Evolutionary conservation across 1,140 invertebrate genomes (phyloP).

Genomic region (Pseudachorutes palmiensis): DNA sequence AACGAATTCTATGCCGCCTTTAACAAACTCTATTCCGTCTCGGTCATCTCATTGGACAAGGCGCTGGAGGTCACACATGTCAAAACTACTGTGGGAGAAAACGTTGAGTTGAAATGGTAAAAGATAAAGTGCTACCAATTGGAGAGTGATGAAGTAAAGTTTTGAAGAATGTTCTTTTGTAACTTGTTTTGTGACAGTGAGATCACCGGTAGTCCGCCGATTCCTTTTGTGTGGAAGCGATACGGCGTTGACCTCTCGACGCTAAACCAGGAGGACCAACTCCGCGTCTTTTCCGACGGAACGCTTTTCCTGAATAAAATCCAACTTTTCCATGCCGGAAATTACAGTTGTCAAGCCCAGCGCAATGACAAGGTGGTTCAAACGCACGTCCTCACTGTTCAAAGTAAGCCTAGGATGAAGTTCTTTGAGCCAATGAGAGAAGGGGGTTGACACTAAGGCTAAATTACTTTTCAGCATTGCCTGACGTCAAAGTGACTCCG

Average conservation of each 20-base stretch:
- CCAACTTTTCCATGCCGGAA: conserved; percentile 66
- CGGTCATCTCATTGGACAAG: conserved; percentile 63
- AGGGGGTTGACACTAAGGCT: background rate
- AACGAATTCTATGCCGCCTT: conserved; percentile 70
- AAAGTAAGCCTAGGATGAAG: conserved; percentile 54
- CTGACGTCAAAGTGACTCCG: conserved; percentile 60
- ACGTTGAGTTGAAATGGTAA: conserved; percentile 65
- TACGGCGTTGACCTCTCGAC: conserved; percentile 58
- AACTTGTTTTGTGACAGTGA: conserved; percentile 44
- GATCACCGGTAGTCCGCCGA: conserved; percentile 59
- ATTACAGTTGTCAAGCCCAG: conserved; percentile 70
- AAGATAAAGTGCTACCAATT: no score
- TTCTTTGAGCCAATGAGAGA: background rate
- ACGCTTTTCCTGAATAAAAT: conserved; percentile 66
- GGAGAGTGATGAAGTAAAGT: no score
- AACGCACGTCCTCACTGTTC: conserved; percentile 64
- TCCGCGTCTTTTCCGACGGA: conserved; percentile 62
- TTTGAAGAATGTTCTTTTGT: no score
- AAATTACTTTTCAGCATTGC: conserved; percentile 46
- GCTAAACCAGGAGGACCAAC: conserved; percentile 54
- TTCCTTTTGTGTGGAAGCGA: conserved; percentile 63
- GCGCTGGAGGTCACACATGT: conserved; percentile 61
- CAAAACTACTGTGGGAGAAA: conserved; percentile 61
- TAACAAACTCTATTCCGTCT: conserved; percentile 65
- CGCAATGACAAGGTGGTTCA: conserved; percentile 65